Percentiles rank a stretch among this genome's conserved stretches.
Evolutionary conservation across 2,888 invertebrate species (phyloP).

Genomic region (Entomobrya proxima): DNA sequence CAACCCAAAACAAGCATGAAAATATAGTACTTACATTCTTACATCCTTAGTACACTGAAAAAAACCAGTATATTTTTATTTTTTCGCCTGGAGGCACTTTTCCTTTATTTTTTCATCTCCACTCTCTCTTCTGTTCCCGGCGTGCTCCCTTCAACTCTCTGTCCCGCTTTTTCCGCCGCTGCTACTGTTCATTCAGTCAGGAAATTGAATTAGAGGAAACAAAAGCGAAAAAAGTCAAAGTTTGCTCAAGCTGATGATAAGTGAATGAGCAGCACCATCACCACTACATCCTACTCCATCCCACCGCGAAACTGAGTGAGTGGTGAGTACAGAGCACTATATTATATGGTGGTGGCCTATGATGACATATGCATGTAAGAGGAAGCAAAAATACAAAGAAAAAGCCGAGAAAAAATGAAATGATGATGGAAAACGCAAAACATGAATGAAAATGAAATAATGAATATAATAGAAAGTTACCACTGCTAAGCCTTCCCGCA

Average conservation of each 20-base stretch:
- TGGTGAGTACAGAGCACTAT: neutral
- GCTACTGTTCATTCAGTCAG: constrained; percentile 54
- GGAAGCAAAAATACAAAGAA: neutral
- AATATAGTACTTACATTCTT: neutral
- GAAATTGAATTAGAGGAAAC: constrained; percentile 65
- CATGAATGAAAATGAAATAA: constrained; percentile 30
- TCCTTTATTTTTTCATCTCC: neutral
- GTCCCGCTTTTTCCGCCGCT: constrained; percentile 22
- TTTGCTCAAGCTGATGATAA: constrained; percentile 51
- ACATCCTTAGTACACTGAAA: neutral
- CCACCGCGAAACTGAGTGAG: neutral
- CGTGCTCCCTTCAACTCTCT: neutral
- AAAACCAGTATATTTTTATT: neutral
- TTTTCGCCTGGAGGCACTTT: constrained; percentile 14
- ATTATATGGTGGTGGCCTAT: constrained; percentile 13
- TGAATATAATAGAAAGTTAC: constrained; percentile 13
- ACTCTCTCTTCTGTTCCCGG: neutral
- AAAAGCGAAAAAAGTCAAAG: constrained; percentile 58
- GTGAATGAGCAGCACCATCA: constrained; percentile 27
- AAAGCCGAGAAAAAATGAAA: neutral
- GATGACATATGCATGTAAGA: neutral
- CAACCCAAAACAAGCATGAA: too few species aligned
- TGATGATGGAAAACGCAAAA: constrained; percentile 30
- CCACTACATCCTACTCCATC: neutral
- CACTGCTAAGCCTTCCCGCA: neutral